These are phyloP conservation scores for Melanaphis sacchari DNA, from an alignment of 1,140 invertebrate species.

Conservation along the genomic window DNA sequence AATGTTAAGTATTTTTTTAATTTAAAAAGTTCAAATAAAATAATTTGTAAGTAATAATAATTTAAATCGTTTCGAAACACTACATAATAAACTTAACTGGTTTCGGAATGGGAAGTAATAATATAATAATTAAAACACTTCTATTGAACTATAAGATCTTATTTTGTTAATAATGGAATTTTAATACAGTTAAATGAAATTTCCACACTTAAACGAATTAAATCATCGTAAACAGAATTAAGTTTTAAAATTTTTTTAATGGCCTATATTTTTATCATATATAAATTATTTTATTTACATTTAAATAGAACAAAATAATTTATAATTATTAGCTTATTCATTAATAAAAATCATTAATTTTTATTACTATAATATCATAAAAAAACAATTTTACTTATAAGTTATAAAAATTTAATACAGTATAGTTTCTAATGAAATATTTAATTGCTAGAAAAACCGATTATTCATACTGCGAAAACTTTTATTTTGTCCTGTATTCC, in stretches of 20 bases:
- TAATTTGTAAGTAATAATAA: not conserved
- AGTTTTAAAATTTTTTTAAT: not conserved
- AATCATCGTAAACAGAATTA: not conserved
- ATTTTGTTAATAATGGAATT: not conserved
- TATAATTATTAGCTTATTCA: too few species aligned
- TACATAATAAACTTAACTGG: not conserved
- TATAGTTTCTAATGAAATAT: not conserved
- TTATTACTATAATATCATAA: too few species aligned
- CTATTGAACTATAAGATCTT: not conserved
- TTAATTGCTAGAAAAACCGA: not conserved
- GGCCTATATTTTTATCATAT: not conserved
- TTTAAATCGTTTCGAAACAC: not conserved
- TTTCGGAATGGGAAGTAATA: not conserved
- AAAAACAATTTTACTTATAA: too few species aligned
- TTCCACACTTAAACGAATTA: not conserved
- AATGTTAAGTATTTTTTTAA: too few species aligned
- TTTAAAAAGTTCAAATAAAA: not conserved
- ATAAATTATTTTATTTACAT: not conserved
- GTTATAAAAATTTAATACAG: too few species aligned
- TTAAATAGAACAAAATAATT: too few species aligned
- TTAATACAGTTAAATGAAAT: not conserved
- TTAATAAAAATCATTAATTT: not conserved
- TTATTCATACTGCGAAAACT: not conserved
- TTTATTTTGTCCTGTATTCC: not conserved
- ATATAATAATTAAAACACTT: not conserved